Evolutionary conservation across 2,113 vertebrate genomes (phyloP).

Genomic region (Heterocephalus glaber): DNA sequence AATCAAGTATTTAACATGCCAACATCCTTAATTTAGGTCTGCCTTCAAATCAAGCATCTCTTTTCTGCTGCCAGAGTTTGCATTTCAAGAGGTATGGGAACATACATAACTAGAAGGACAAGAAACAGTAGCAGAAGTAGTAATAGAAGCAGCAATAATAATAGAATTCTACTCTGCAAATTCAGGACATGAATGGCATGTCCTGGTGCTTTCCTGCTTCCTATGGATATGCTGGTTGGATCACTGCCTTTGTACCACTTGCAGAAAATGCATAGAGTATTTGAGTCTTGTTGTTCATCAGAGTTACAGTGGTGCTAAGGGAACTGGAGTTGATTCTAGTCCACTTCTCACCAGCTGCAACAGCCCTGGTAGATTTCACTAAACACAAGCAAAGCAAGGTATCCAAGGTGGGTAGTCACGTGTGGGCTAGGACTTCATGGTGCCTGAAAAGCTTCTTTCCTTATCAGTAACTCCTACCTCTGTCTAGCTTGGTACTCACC

Average conservation of each 20-base stretch:
- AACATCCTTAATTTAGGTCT: background rate
- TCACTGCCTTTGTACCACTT: background rate
- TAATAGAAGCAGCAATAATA: background rate
- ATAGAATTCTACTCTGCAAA: background rate
- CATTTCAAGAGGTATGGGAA: background rate
- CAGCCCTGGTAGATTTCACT: fast-evolving
- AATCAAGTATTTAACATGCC: background rate
- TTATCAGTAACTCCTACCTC: background rate
- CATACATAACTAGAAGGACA: background rate
- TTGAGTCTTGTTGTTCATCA: background rate
- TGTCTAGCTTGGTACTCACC: too few species aligned
- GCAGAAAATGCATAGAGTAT: background rate
- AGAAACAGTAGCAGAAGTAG: too few species aligned
- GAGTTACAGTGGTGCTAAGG: background rate
- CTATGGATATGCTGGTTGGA: background rate
- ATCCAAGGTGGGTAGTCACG: too few species aligned
- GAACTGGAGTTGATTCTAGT: background rate
- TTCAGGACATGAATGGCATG: background rate
- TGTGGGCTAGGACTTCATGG: background rate
- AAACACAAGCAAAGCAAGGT: background rate
- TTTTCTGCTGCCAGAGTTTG: background rate
- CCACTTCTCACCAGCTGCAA: fast-evolving
- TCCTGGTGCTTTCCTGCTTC: background rate
- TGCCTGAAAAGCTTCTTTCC: background rate
- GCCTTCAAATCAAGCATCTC: background rate